These are phyloP conservation scores for Furcula furcula DNA, from an alignment of 2,888 invertebrate genomes.

Conservation along the genomic window DNA sequence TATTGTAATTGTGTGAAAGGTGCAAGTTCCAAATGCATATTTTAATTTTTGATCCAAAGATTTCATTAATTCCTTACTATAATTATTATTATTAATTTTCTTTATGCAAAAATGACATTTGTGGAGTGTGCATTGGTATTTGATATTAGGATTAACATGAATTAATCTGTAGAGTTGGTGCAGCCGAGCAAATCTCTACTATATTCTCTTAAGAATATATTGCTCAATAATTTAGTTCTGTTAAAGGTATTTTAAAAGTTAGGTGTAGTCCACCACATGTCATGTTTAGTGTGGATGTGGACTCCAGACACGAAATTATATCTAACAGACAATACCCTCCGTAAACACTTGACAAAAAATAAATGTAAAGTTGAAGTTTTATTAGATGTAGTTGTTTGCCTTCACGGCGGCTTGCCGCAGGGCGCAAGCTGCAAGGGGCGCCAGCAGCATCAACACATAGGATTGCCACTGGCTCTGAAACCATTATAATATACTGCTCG, in stretches of 20 bases:
- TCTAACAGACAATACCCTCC: constrained; percentile 81
- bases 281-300: constrained; percentile 66
- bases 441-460: constrained; percentile 55
- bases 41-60: constrained; percentile 79
- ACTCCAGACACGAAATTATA: constrained; percentile 71
- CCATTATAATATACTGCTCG: constrained; percentile 55
- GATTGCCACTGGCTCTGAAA: constrained; percentile 46
- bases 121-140: constrained; percentile 79
- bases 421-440: constrained; percentile 60
- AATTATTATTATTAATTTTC: constrained; percentile 51
- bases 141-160: constrained; percentile 70
- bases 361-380: constrained; percentile 67
- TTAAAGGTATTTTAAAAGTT: constrained; percentile 77
- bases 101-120: constrained; percentile 71
- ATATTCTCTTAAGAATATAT: constrained; percentile 78
- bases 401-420: constrained; percentile 60
- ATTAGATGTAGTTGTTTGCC: constrained; percentile 78
- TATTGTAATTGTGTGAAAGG: constrained; percentile 69
- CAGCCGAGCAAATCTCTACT: constrained; percentile 80
- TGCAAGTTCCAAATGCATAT: constrained; percentile 76
- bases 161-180: constrained; percentile 76
- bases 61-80: constrained; percentile 68
- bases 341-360: constrained; percentile 62
- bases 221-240: constrained; percentile 80
- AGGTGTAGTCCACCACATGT: constrained; percentile 71